Evolutionary conservation across 2,888 invertebrate species (phyloP).

Genomic region (Tetranychus piercei): DNA sequence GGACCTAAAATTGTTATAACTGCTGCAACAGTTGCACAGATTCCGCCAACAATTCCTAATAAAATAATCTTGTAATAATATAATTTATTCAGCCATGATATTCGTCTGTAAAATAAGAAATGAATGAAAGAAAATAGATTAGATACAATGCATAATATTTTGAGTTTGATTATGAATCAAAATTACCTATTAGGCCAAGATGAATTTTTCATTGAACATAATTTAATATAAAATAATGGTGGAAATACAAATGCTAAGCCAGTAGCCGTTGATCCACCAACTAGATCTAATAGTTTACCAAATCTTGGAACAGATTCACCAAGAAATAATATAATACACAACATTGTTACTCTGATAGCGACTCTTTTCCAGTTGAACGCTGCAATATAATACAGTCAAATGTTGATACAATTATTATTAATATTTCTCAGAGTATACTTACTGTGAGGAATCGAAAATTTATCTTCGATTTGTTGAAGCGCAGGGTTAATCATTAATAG

Average conservation of each 20-base stretch:
- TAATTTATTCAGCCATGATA: not conserved
- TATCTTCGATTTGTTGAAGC: constrained; percentile 59
- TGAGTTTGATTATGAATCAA: not conserved
- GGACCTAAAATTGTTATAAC: constrained; percentile 8
- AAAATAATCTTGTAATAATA: not conserved
- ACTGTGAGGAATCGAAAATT: constrained; percentile 53
- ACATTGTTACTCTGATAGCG: constrained; percentile 49
- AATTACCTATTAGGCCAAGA: constrained; percentile 37
- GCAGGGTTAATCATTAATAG: constrained; percentile 52
- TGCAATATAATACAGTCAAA: constrained; percentile 12
- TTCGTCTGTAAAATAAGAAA: not conserved
- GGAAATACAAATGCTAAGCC: constrained; percentile 67
- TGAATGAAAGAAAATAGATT: too few relatives aligned
- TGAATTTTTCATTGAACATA: constrained; percentile 37
- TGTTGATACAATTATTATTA: too few relatives aligned
- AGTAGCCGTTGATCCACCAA: constrained; percentile 64
- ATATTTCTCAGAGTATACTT: constrained; percentile 29
- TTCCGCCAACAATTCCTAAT: constrained; percentile 15
- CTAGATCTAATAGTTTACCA: constrained; percentile 62
- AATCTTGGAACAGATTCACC: constrained; percentile 67
- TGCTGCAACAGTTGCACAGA: constrained; percentile 12
- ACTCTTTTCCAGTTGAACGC: constrained; percentile 41
- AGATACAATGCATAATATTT: not conserved
- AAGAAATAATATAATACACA: constrained; percentile 50
- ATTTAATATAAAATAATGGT: constrained; percentile 55